These are phyloP conservation scores for Dascyllus trimaculatus DNA, from an alignment of 2,113 vertebrate genomes.

Conservation along the genomic window DNA sequence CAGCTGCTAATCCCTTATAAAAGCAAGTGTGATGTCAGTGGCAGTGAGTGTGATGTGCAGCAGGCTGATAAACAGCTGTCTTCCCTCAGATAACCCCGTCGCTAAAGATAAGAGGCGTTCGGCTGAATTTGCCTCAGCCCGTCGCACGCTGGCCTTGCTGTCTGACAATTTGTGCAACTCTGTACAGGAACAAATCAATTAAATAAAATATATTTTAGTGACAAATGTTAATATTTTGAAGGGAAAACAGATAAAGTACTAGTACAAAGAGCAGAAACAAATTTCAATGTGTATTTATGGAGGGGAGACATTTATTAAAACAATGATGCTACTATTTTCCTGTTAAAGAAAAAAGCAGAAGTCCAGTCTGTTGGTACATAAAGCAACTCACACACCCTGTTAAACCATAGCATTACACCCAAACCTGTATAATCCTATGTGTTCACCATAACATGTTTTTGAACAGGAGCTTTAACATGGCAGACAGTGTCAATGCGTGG, in stretches of 20 bases:
- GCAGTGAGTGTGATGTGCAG: constrained; percentile 44
- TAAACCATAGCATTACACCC: neutral
- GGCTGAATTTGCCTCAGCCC: neutral
- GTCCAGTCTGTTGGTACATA: neutral
- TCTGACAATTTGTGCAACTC: neutral
- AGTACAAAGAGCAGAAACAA: neutral
- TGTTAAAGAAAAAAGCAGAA: no score
- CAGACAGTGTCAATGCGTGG: neutral
- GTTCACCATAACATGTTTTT: constrained; percentile 25
- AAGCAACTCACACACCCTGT: neutral
- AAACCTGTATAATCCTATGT: constrained; percentile 23
- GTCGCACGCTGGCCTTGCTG: neutral
- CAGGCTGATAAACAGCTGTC: constrained; percentile 69
- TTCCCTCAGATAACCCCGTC: constrained; percentile 56
- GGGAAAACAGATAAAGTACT: neutral
- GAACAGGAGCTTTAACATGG: constrained; percentile 15
- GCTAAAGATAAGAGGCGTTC: constrained; percentile 26
- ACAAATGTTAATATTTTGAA: neutral
- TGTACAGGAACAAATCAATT: neutral
- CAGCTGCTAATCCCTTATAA: constrained; percentile 34
- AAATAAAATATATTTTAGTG: neutral
- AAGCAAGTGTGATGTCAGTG: constrained; percentile 28
- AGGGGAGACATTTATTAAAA: no score
- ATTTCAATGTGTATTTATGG: no score
- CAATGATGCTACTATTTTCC: no score